Evolutionary conservation across 2,113 vertebrate genomes (phyloP).

Genomic region (Pollachius pollachius): DNA sequence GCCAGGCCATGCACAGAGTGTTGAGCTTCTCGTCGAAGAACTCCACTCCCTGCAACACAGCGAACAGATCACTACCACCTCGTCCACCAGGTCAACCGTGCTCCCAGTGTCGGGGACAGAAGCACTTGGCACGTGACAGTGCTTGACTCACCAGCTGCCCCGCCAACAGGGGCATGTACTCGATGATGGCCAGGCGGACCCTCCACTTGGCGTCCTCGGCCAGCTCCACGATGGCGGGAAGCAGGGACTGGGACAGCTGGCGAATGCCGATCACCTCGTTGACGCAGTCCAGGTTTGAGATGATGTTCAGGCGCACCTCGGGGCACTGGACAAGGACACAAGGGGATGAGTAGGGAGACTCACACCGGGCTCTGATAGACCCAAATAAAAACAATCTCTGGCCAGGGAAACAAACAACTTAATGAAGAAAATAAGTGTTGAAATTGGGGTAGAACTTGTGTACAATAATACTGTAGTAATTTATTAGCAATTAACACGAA

Average conservation of each 20-base stretch:
- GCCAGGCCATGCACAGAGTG: constrained; percentile 92
- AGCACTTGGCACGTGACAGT: too few species aligned
- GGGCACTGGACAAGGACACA: constrained; percentile 74
- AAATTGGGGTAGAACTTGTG: too few species aligned
- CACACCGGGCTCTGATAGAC: too few species aligned
- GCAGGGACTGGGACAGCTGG: constrained; percentile 87
- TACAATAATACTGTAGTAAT: too few species aligned
- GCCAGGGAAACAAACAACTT: too few species aligned
- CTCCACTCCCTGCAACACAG: constrained; percentile 82
- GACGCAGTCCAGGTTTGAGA: constrained; percentile 89
- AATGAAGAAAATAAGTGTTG: too few species aligned
- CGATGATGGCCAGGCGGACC: constrained; percentile 87
- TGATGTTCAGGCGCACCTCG: constrained; percentile 89
- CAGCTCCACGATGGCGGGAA: constrained; percentile 87
- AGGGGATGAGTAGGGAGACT: constrained; percentile 9
- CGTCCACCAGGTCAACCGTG: background rate
- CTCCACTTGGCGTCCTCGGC: constrained; percentile 92
- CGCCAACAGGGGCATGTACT: constrained; percentile 89
- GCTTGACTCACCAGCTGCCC: constrained; percentile 83
- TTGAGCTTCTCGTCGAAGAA: constrained; percentile 93
- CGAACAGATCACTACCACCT: background rate
- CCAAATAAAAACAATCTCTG: too few species aligned
- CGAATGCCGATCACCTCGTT: constrained; percentile 89
- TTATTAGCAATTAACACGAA: too few species aligned
- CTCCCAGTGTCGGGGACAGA: too few species aligned